These are phyloP conservation scores for Eurystomus gularis DNA, from an alignment of 2,113 vertebrate species.

Conservation along the genomic window DNA sequence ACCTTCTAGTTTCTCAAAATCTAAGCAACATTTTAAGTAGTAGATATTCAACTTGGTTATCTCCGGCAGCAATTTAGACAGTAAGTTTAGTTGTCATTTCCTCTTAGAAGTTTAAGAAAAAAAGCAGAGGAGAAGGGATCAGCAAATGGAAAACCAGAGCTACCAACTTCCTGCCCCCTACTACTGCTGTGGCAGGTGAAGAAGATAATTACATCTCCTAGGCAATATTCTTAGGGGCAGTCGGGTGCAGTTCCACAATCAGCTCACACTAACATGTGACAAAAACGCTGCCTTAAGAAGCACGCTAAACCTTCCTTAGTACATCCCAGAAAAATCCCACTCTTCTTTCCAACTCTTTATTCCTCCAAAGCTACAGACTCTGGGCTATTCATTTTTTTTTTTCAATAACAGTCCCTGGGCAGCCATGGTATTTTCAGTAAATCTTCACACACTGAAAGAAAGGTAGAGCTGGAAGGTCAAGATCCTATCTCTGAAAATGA, in stretches of 20 bases:
- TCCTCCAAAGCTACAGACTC: not conserved
- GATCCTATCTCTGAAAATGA: not conserved
- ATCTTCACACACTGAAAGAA: not conserved
- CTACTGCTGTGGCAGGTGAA: not conserved
- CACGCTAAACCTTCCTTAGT: not conserved
- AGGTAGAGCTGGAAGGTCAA: not conserved
- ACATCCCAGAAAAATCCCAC: not conserved
- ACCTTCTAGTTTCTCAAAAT: not conserved
- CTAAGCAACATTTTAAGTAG: not conserved
- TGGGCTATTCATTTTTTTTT: not conserved
- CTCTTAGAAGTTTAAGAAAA: not conserved
- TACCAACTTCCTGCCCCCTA: not conserved
- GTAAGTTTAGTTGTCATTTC: not conserved
- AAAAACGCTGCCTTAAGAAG: not conserved
- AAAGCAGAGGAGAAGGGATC: not conserved
- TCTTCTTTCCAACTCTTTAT: not conserved
- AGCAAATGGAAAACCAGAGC: not conserved
- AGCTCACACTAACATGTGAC: accelerated
- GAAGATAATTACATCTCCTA: not conserved
- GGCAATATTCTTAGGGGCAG: not conserved
- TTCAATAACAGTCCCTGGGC: not conserved
- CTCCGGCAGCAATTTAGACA: not conserved
- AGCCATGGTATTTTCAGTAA: not conserved
- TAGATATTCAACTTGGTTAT: not conserved
- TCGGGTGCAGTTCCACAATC: not conserved